Percentiles rank a stretch among this genome's conserved stretches.
phyloP scores from a whole-genome alignment of 2,888 invertebrate genomes.

The Rosalia funebris region DNA sequence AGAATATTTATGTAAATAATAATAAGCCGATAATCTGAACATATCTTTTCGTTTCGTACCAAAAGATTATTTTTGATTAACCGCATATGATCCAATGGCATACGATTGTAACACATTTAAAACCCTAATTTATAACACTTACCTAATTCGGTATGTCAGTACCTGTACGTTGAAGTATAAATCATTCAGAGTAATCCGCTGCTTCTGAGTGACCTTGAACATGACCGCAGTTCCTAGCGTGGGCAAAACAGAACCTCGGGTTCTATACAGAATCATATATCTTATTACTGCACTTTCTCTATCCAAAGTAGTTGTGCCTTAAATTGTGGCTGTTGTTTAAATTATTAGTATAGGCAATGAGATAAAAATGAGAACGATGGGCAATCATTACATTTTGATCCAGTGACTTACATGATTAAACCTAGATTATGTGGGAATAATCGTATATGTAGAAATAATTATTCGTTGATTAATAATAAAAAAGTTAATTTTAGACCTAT shows the following conservation, averaged over 20 bases:
- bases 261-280: slow-evolving; percentile 4
- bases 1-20: slow-evolving; percentile 2
- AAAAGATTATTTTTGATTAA: not conserved
- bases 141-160: not conserved
- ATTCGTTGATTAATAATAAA: no score
- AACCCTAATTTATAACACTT: not conserved
- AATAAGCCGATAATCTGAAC: not conserved
- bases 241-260: slow-evolving; percentile 24
- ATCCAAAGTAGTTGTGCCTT: slow-evolving; percentile 10
- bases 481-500: no score
- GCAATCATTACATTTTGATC: no score
- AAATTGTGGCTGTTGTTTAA: not conserved
- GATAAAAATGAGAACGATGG: not conserved
- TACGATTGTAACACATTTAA: not conserved
- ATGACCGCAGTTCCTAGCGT: slow-evolving; percentile 23
- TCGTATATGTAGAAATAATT: no score
- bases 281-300: slow-evolving; percentile 26
- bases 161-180: not conserved
- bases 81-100: not conserved
- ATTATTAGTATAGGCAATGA: not conserved
- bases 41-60: not conserved
- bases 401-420: no score
- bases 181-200: not conserved
- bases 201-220: slow-evolving; percentile 16
- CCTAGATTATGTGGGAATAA: no score